Evolutionary conservation across 1,140 invertebrate species (phyloP).

Genomic region (Drosophila serrata): DNA sequence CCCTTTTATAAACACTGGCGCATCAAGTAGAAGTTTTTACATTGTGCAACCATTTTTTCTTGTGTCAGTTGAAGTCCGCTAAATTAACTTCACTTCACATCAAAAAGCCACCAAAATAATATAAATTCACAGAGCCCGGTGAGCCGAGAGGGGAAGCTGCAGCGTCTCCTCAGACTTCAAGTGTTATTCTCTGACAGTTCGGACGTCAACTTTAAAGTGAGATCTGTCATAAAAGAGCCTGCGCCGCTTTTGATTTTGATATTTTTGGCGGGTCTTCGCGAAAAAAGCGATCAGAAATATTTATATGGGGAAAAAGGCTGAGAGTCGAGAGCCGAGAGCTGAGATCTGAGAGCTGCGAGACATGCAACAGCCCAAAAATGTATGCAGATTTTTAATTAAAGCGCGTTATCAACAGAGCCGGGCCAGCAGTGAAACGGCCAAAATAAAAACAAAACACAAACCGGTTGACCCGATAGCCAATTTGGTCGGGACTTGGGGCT

Average conservation of each 20-base stretch:
- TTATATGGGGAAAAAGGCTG: slow-evolving; percentile 30
- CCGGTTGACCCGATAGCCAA: slow-evolving; percentile 77
- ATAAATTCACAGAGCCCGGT: slow-evolving; percentile 24
- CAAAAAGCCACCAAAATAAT: slow-evolving; percentile 68
- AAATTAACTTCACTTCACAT: slow-evolving; percentile 82
- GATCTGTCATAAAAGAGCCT: slow-evolving; percentile 80
- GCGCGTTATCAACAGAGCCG: slow-evolving; percentile 68
- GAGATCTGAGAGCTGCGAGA: slow-evolving; percentile 15
- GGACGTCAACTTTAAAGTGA: slow-evolving; percentile 79
- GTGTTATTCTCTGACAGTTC: slow-evolving; percentile 79
- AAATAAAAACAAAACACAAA: slow-evolving; percentile 55
- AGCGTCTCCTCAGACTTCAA: slow-evolving; percentile 63
- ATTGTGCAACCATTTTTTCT: slow-evolving; percentile 58
- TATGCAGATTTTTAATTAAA: slow-evolving; percentile 83
- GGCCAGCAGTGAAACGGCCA: slow-evolving; percentile 25
- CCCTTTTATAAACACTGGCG: slow-evolving; percentile 24
- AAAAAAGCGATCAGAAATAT: slow-evolving; percentile 33
- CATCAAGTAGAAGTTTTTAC: slow-evolving; percentile 20
- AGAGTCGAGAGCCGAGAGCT: neutral
- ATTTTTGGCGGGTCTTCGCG: slow-evolving; percentile 63
- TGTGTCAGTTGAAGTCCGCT: slow-evolving; percentile 60
- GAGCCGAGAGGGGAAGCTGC: slow-evolving; percentile 24
- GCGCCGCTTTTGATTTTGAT: slow-evolving; percentile 77
- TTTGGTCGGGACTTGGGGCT: slow-evolving; percentile 59
- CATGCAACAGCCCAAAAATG: slow-evolving; percentile 73